These are phyloP conservation scores for Drosophila falleni DNA, from an alignment of 2,888 invertebrate species.

Conservation along the genomic window DNA sequence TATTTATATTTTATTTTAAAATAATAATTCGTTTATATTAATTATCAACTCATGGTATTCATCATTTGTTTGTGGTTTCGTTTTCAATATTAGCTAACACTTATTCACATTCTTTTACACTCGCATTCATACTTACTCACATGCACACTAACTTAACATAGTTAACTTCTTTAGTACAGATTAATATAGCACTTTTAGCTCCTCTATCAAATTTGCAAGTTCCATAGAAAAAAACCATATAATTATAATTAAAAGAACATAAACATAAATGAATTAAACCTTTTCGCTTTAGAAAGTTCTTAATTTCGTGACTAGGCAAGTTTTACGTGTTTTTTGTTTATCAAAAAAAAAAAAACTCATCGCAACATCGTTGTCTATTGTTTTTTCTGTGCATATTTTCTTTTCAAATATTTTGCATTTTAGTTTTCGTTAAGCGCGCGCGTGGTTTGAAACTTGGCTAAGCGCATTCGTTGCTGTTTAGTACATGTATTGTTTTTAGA, in stretches of 20 bases:
- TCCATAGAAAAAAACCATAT: conserved; percentile 40
- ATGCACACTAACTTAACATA: conserved; percentile 48
- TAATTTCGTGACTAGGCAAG: conserved; percentile 81
- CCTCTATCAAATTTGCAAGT: conserved; percentile 37
- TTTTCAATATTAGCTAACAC: conserved; percentile 43
- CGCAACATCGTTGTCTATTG: conserved; percentile 40
- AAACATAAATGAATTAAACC: conserved; percentile 42
- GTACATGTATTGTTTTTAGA: conserved; percentile 35
- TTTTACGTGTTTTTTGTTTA: conserved; percentile 48
- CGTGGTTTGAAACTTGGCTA: conserved; percentile 53
- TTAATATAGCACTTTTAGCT: conserved; percentile 74
- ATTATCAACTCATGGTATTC: conserved; percentile 6
- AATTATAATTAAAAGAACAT: conserved; percentile 46
- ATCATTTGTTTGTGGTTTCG: conserved; percentile 14
- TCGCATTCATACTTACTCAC: conserved; percentile 14
- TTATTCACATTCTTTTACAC: conserved; percentile 20
- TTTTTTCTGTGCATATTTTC: neutral
- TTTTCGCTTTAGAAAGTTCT: conserved; percentile 70
- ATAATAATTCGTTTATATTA: conserved; percentile 32
- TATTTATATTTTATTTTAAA: conserved; percentile 30
- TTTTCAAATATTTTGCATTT: conserved; percentile 16
- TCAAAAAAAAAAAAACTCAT: conserved; percentile 44
- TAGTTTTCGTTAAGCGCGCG: conserved; percentile 29
- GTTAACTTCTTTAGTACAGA: conserved; percentile 66
- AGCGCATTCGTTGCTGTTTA: conserved; percentile 45